These are phyloP conservation scores for Tetramorium simillimum DNA, from an alignment of 1,140 invertebrate genomes.

Conservation along the genomic window DNA sequence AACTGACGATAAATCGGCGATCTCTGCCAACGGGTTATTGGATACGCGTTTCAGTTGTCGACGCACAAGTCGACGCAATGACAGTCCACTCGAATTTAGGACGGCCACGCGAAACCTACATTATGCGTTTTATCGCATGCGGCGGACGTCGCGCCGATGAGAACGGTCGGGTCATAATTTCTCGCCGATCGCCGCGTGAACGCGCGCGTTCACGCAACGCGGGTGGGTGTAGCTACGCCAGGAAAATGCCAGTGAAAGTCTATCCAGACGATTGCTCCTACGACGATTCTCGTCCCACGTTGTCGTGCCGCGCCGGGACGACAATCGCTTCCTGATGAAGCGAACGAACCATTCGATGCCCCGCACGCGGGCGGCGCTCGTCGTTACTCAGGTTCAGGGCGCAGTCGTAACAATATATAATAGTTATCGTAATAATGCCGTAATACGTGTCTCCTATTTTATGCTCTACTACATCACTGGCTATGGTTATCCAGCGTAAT, in stretches of 20 bases:
- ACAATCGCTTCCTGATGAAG: constrained; percentile 75
- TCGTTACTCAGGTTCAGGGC: neutral
- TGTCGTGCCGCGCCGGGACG: constrained; percentile 59
- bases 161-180: constrained; percentile 72
- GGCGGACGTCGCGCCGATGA: constrained; percentile 63
- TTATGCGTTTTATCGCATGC: constrained; percentile 60
- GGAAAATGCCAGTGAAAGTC: constrained; percentile 77
- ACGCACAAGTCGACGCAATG: constrained; percentile 12
- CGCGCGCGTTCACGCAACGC: constrained; percentile 55
- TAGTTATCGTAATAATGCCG: constrained; percentile 47
- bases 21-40: constrained; percentile 20
- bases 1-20: constrained; percentile 35
- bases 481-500: constrained; percentile 7
- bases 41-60: constrained; percentile 18
- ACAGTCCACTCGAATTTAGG: constrained; percentile 3
- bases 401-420: constrained; percentile 57
- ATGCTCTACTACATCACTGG: constrained; percentile 30
- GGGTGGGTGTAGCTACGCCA: constrained; percentile 64
- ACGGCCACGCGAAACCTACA: constrained; percentile 47
- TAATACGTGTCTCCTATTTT: constrained; percentile 46
- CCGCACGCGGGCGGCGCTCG: neutral
- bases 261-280: constrained; percentile 73
- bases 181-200: constrained; percentile 65
- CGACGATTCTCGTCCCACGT: constrained; percentile 71
- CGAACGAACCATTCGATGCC: constrained; percentile 66